These are phyloP conservation scores for Cantharis flavilabris DNA, from an alignment of 2,888 invertebrate genomes.

Conservation along the genomic window DNA sequence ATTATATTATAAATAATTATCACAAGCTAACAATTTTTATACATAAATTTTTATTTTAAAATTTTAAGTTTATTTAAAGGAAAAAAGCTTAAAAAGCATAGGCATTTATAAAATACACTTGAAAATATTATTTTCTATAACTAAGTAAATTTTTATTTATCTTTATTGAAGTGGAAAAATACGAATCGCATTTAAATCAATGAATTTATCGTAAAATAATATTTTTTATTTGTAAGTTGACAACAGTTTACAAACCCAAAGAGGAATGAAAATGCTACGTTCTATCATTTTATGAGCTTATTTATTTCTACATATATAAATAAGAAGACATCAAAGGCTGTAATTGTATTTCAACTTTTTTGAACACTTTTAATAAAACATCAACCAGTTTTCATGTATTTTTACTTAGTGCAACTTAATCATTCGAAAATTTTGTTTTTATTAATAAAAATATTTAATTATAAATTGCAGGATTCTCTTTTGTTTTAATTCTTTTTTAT, in stretches of 20 bases:
- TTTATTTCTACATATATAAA: slow-evolving; percentile 17
- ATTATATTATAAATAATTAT: too few species aligned
- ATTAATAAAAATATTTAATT: neutral
- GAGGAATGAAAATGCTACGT: slow-evolving; percentile 9
- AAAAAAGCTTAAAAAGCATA: neutral
- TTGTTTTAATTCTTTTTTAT: neutral
- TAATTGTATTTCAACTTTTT: slow-evolving; percentile 7
- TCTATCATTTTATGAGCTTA: slow-evolving; percentile 11
- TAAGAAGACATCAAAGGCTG: slow-evolving; percentile 24
- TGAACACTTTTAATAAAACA: neutral
- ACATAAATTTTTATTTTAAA: neutral
- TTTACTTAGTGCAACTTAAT: neutral
- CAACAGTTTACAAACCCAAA: slow-evolving; percentile 18
- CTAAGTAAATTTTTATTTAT: slow-evolving; percentile 21
- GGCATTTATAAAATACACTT: neutral
- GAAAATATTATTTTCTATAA: slow-evolving; percentile 12
- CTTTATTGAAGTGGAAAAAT: slow-evolving; percentile 22
- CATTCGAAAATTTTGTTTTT: neutral
- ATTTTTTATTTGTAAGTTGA: slow-evolving; percentile 11
- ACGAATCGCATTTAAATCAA: slow-evolving; percentile 20
- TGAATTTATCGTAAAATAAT: slow-evolving; percentile 18
- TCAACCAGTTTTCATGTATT: neutral
- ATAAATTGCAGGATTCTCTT: neutral
- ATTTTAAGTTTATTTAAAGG: neutral
- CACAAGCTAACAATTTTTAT: neutral